Conservation (phyloP, 2,888 invertebrate species). For the Amaurobius ferox region DNA sequence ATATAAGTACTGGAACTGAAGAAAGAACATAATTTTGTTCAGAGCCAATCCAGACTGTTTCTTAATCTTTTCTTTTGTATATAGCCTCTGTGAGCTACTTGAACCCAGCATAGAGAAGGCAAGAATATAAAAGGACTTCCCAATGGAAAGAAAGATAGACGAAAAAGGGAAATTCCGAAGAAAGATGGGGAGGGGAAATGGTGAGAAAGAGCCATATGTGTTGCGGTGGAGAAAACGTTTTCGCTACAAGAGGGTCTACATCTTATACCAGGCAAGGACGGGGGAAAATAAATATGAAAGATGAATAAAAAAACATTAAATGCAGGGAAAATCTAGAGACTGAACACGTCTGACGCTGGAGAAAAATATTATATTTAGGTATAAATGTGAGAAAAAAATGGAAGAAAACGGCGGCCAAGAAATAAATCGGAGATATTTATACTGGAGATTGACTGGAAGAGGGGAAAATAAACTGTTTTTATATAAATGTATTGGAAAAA, state of each 20-base stretch:
- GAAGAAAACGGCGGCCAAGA: conserved; percentile 49
- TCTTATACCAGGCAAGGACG: conserved; percentile 23
- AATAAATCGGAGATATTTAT: conserved; percentile 37
- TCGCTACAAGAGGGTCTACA: conserved; percentile 45
- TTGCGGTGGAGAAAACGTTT: conserved; percentile 51
- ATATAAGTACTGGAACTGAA: no score
- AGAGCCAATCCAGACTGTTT: no score
- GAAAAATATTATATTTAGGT: conserved; percentile 68
- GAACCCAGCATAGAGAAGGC: no score
- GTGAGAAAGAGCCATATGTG: conserved; percentile 68
- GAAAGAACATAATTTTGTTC: no score
- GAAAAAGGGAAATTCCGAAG: no score
- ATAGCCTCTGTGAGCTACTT: no score
- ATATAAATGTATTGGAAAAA: conserved; percentile 48
- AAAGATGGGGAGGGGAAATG: conserved; percentile 57
- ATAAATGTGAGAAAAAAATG: conserved; percentile 42
- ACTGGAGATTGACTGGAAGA: conserved; percentile 40
- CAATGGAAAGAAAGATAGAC: no score
- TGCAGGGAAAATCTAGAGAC: conserved; percentile 25
- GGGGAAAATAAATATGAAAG: conserved; percentile 45
- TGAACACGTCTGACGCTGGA: conserved; percentile 40
- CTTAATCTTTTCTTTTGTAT: no score
- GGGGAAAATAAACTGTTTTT: conserved; percentile 38
- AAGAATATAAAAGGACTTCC: no score
- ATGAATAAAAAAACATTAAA: neutral